Percentiles rank a stretch among this genome's conserved stretches.
phyloP scores from a whole-genome alignment of 2,113 vertebrate genomes.

The Upupa epops region DNA sequence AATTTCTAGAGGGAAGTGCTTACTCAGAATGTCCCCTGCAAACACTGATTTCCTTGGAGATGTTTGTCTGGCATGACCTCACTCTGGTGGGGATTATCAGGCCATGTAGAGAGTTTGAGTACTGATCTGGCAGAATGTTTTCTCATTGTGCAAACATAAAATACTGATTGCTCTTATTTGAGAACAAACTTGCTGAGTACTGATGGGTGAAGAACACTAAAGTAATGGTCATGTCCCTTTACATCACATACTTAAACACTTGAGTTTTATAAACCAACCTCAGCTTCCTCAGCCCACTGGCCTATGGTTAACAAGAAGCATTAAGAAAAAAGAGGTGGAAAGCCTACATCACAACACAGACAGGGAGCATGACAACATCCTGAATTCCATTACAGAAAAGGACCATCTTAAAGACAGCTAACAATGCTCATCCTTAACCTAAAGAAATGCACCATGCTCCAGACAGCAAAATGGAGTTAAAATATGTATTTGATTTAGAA shows the following conservation, averaged over 20 bases:
- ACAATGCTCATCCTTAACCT: neutral
- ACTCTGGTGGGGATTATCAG: no score
- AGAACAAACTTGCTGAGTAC: neutral
- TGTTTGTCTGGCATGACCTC: neutral
- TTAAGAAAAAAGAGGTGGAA: neutral
- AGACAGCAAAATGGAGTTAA: neutral
- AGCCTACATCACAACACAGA: neutral
- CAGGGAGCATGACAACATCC: neutral
- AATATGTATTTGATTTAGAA: slow-evolving; percentile 11
- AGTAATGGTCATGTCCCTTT: neutral
- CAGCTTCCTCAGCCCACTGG: neutral
- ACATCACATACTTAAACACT: fast-evolving
- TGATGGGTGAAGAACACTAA: neutral
- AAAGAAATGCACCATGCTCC: neutral
- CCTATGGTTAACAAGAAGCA: neutral
- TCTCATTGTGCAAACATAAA: neutral
- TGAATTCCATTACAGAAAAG: neutral
- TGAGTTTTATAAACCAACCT: neutral
- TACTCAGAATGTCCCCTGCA: neutral
- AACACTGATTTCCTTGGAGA: neutral
- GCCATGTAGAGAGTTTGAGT: neutral
- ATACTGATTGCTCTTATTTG: neutral
- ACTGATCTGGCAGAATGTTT: neutral
- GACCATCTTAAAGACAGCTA: neutral
- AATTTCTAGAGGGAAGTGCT: neutral